Base-by-base conservation (phyloP, 2,888 invertebrate species). In the Brenthis daphne region DNA sequence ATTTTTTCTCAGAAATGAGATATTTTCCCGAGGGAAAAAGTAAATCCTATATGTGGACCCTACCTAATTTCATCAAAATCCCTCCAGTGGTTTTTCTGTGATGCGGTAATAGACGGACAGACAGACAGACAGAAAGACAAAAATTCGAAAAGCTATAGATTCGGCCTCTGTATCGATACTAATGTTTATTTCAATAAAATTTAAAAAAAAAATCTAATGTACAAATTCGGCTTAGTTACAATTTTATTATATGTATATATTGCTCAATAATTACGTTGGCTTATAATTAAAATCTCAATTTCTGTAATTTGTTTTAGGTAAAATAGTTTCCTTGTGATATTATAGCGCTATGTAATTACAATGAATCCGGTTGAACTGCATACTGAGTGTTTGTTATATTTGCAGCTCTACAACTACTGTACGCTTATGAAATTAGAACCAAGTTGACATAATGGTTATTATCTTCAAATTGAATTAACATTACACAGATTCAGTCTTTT, bases 211-310 rank as follows among this genome's bases (percentile, higher is more conserved):
- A 20, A 20, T 1, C 20, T 20, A 33, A 54, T 56, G 16, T 14
- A 56, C n/a, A 13, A 20, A 20, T 20, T 1, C 20, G 1, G 20
- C 20, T 20, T 20, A 20, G 20, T 20, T 20, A 20, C 20, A 20
- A 20, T 20, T 20, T 20, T 20, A 20, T 20, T 20, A 20, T 20
- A 20, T 20, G 20, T 20, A 20, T 20, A 20, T 1, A 24, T 20
- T 20, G 37, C 43, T 50, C 50, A 61, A 61, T 12, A 55, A 37
- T 37, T 33, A 55, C n/a, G 47, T 14, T 63, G 65, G 66, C 55
- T 64, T 56, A 58, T 58, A 67, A 60, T 67, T 47, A 55, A 60
- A 60, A 57, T 54, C 57, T 55, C 48, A 54, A 53, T 63, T 51
- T 33, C 58, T 63, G 56, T 58, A 67, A 70, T 60, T 58, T 58